Percentiles rank a stretch among this genome's conserved stretches.
Conservation (phyloP, 2,797 vertebrate species). For the Argyrosomus regius region DNA sequence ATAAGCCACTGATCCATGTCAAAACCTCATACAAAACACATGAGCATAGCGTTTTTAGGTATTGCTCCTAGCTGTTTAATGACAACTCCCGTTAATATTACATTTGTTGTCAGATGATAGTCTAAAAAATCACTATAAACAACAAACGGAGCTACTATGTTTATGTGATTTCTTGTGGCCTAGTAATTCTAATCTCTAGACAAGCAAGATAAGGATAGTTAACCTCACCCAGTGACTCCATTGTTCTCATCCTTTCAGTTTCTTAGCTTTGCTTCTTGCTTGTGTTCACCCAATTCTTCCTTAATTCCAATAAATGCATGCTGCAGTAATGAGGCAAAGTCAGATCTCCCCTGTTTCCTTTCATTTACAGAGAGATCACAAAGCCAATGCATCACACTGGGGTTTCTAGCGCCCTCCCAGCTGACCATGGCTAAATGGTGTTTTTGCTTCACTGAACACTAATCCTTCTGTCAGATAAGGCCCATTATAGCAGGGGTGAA, state of each 20-base stretch:
- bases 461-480: constrained; percentile 84
- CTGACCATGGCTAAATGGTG: constrained; percentile 79
- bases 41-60: constrained; percentile 7
- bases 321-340: constrained; percentile 69
- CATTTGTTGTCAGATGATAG: constrained; percentile 1
- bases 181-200: constrained; percentile 15
- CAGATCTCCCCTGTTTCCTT: constrained; percentile 71
- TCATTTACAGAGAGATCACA: constrained; percentile 76
- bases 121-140: constrained; percentile 7
- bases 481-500: constrained; percentile 74
- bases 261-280: constrained; percentile 13
- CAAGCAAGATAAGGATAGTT: constrained; percentile 18
- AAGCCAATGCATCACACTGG: constrained; percentile 73
- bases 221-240: constrained; percentile 27
- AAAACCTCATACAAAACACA: constrained; percentile 30
- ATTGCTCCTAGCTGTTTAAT: constrained; percentile 26
- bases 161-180: constrained; percentile 16
- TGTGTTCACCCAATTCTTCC: constrained; percentile 38
- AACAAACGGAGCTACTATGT: not conserved
- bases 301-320: constrained; percentile 55
- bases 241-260: constrained; percentile 20
- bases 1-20: constrained; percentile 63
- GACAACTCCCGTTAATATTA: constrained; percentile 2
- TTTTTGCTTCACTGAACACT: constrained; percentile 82
- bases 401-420: constrained; percentile 74